Evolutionary conservation across 2,797 vertebrate species (phyloP).

Genomic region (Alcedo quadribrachys): DNA sequence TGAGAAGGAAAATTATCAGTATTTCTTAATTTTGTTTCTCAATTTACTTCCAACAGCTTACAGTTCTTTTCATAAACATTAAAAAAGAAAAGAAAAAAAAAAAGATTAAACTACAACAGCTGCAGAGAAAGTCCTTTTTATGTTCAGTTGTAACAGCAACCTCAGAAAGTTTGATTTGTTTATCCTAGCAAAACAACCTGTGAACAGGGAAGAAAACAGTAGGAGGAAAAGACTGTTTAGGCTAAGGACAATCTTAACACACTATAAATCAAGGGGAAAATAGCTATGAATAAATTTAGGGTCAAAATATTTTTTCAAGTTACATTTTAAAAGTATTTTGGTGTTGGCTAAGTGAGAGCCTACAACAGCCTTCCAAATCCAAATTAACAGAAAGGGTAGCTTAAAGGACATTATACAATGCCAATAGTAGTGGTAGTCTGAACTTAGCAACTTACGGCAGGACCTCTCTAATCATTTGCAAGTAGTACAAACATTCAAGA

Average conservation of each 20-base stretch:
- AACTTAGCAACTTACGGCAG: neutral
- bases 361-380: neutral
- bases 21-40: neutral
- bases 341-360: neutral
- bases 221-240: slow-evolving; percentile 6
- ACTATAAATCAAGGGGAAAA: neutral
- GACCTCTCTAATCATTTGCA: neutral
- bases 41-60: neutral
- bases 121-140: neutral
- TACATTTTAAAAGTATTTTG: neutral
- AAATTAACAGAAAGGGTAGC: neutral
- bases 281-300: neutral
- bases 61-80: neutral
- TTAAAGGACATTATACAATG: neutral
- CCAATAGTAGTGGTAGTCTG: neutral
- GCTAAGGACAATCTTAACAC: neutral
- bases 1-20: neutral
- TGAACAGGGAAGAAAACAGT: slow-evolving; percentile 8
- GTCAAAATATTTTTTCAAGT: neutral
- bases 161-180: slow-evolving; percentile 12
- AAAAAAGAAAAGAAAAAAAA: neutral
- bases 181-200: slow-evolving; percentile 7
- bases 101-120: neutral
- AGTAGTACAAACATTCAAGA: neutral
- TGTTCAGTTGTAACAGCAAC: neutral